A percentile compares a stretch with the other conserved stretches of the same genome.
phyloP scores from a whole-genome alignment of 1,140 invertebrate genomes.

The Trichonephila clavipes region DNA sequence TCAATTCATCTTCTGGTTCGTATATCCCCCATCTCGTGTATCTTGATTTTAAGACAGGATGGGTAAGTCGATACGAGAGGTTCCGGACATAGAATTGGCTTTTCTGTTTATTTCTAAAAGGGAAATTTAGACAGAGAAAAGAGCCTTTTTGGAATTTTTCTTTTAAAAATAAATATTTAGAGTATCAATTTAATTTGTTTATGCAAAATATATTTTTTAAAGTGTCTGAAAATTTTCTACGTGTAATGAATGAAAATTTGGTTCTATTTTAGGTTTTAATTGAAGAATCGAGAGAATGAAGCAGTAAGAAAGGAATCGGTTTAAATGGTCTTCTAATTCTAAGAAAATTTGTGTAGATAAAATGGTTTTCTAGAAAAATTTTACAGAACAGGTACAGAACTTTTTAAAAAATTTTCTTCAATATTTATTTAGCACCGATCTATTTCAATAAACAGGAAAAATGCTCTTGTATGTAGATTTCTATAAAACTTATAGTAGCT shows the following conservation, averaged over 20 bases:
- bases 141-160: not conserved
- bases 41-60: conserved; percentile 69
- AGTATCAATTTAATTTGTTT: not conserved
- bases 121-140: not conserved
- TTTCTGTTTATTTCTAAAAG: conserved; percentile 20
- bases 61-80: conserved; percentile 41
- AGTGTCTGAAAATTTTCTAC: not conserved
- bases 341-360: too few relatives aligned
- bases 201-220: not conserved
- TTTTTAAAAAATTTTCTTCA: too few relatives aligned
- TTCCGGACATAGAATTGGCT: conserved; percentile 2
- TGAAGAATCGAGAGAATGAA: too few relatives aligned
- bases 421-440: too few relatives aligned
- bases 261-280: too few relatives aligned
- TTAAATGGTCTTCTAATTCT: too few relatives aligned
- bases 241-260: not conserved
- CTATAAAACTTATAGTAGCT: too few relatives aligned
- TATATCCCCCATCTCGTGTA: conserved; percentile 63
- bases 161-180: not conserved
- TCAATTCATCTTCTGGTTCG: conserved; percentile 69
- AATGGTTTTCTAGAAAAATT: too few relatives aligned
- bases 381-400: too few relatives aligned
- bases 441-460: too few relatives aligned
- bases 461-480: too few relatives aligned
- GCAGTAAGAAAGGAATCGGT: too few relatives aligned